A percentile compares a stretch with the other conserved stretches of the same genome.
These are phyloP conservation scores for Seladonia tumulorum DNA, from an alignment of 2,888 invertebrate genomes.

Conservation along the genomic window DNA sequence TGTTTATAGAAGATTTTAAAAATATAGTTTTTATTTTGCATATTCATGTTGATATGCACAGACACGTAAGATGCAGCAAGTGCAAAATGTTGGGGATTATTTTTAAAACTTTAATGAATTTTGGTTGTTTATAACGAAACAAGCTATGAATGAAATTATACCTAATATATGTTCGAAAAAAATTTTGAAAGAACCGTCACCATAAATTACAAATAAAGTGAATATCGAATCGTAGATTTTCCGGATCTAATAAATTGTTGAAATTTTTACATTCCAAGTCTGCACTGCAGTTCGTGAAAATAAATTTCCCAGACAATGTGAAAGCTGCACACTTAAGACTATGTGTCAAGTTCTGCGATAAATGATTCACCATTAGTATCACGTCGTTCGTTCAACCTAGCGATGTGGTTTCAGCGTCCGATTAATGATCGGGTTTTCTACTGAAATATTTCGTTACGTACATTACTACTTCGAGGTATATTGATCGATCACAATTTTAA, in stretches of 20 bases:
- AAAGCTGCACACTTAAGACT: background rate
- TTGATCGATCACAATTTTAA: too few species aligned
- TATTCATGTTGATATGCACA: too few species aligned
- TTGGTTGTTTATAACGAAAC: too few species aligned
- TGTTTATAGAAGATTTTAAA: too few species aligned
- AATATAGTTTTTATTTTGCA: too few species aligned
- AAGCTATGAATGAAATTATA: too few species aligned
- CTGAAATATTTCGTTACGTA: slow-evolving; percentile 6
- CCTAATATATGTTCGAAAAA: too few species aligned
- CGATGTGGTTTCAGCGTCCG: slow-evolving; percentile 12
- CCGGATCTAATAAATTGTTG: background rate
- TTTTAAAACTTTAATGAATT: too few species aligned
- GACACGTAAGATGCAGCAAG: too few species aligned
- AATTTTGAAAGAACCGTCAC: too few species aligned
- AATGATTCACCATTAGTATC: background rate
- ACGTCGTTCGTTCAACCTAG: background rate
- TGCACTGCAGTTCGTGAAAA: background rate
- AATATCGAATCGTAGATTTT: background rate
- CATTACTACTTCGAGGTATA: background rate
- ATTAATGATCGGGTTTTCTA: slow-evolving; percentile 23
- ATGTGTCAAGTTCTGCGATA: background rate
- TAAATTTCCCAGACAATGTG: background rate
- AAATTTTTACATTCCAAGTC: background rate
- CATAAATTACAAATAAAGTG: too few species aligned
- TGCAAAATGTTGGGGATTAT: too few species aligned